Evolutionary conservation across 1,140 invertebrate genomes (phyloP), one percentile per base, ranked within the genome.

Genomic region (Zeugodacus cucurbitae): DNA sequence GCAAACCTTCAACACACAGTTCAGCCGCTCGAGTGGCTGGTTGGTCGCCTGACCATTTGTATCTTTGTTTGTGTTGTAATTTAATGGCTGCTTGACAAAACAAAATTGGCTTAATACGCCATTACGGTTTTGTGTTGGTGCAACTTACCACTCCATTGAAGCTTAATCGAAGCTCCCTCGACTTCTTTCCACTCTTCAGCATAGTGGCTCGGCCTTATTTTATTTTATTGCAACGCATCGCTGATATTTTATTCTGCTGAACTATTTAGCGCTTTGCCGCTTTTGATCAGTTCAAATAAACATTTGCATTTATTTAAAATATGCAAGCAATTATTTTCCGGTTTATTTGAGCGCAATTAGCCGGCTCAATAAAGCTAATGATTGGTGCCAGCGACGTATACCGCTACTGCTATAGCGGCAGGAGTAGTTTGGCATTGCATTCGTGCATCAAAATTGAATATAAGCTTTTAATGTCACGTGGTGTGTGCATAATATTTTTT

Each of bases 41-140:
- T 82, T 82, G 41, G 74, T 48, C 22, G 74, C n/a, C 26, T 54
- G 74, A 2, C 10, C 26, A 41, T 82, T 82, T 82, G 41, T 41
- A 41, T 48, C 48, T 54, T 54, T 26, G n/a, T 62, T 62, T 62
- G 41, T 82, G 41, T 48, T 82, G 74, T 34, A 54, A 82, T 82
- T 82, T 48, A 82, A 82, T 82, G 74, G 74, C 74, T 82, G 74
- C 74, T 82, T 82, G 74, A 82, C 74, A 82, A 48, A 82, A 82
- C 74, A 82, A 82, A 82, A 82, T 82, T 82, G 74, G 74, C 74
- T 48, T 82, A 82, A 54, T 82, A 82, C 74, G 74, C 74, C 74
- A 82, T 82, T 82, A 82, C 44, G 41, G 44, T 82, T 82, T 82
- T 48, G 41, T 82, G 74, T n/a, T 82, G 74, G 3, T 82, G 74